phyloP scores from a whole-genome alignment of 2,797 vertebrate genomes.

The Centropyge bicolor region DNA sequence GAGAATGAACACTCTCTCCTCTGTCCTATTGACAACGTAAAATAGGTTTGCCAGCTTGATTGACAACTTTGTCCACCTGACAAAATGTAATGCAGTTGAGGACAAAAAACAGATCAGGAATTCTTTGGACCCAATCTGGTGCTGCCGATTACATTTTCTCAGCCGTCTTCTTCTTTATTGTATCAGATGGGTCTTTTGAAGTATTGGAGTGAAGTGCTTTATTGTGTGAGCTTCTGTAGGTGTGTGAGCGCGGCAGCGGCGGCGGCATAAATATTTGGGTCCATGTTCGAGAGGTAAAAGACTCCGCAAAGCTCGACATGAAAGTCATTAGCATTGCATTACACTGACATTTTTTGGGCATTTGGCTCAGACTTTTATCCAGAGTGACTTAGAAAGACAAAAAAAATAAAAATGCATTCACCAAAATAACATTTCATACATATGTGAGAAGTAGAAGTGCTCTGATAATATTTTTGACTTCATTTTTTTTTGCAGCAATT shows the following conservation, averaged over 20 bases:
- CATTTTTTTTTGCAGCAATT: constrained; percentile 35
- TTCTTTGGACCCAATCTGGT: constrained; percentile 85
- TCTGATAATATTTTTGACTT: constrained; percentile 35
- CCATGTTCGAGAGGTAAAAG: constrained; percentile 44
- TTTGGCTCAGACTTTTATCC: constrained; percentile 49
- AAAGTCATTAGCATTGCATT: constrained; percentile 67
- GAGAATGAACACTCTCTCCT: constrained; percentile 79
- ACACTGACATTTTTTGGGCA: constrained; percentile 26
- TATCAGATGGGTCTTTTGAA: constrained; percentile 80
- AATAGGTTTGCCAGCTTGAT: constrained; percentile 87
- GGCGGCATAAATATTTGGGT: constrained; percentile 63
- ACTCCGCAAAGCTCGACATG: constrained; percentile 53
- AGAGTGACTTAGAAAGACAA: constrained; percentile 26
- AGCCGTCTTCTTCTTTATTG: constrained; percentile 78
- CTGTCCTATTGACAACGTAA: constrained; percentile 85
- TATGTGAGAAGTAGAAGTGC: constrained; percentile 1
- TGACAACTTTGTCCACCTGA: constrained; percentile 89
- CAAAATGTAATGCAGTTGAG: constrained; percentile 84
- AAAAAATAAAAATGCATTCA: constrained; percentile 28
- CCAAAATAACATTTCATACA: constrained; percentile 40
- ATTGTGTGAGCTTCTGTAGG: constrained; percentile 56
- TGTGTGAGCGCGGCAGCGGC: constrained; percentile 3
- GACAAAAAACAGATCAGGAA: constrained; percentile 84
- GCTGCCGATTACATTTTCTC: constrained; percentile 84
- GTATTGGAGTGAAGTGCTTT: constrained; percentile 68